phyloP scores from a whole-genome alignment of 1,140 invertebrate species.

The Drosophila ficusphila region DNA sequence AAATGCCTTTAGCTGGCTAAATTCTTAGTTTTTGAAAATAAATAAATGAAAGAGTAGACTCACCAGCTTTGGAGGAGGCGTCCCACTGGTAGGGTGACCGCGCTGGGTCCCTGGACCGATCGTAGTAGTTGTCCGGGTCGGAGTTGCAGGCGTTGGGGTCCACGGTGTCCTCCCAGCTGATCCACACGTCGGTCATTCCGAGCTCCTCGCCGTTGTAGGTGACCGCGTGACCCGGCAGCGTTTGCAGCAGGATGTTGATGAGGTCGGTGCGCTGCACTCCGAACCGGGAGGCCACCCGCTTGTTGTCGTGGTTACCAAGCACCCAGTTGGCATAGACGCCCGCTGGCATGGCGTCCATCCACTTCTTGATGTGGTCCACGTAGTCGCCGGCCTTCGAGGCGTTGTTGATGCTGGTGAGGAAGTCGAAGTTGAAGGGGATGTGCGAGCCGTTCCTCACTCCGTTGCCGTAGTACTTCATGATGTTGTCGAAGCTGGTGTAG shows the following conservation, averaged over 20 bases:
- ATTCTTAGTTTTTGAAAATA: too few species aligned
- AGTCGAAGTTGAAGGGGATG: slow-evolving; percentile 88
- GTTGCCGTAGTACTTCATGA: slow-evolving; percentile 87
- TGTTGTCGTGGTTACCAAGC: slow-evolving; percentile 88
- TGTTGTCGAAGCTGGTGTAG: slow-evolving; percentile 85
- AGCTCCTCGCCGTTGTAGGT: slow-evolving; percentile 93
- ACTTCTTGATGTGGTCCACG: slow-evolving; percentile 85
- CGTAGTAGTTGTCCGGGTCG: slow-evolving; percentile 72
- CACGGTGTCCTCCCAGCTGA: slow-evolving; percentile 86
- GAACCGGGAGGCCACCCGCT: slow-evolving; percentile 87
- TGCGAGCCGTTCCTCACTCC: slow-evolving; percentile 86
- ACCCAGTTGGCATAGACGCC: slow-evolving; percentile 86
- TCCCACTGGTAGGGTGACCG: slow-evolving; percentile 90
- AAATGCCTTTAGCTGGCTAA: too few species aligned
- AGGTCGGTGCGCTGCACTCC: slow-evolving; percentile 88
- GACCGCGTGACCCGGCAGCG: slow-evolving; percentile 88
- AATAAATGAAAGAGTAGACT: not conserved
- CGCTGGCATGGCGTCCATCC: slow-evolving; percentile 86
- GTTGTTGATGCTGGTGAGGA: slow-evolving; percentile 85
- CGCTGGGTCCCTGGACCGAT: slow-evolving; percentile 85
- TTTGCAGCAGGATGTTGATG: slow-evolving; percentile 87
- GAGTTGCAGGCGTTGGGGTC: slow-evolving; percentile 74
- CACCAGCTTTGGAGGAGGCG: slow-evolving; percentile 85
- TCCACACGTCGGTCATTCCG: slow-evolving; percentile 89
- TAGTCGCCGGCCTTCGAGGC: slow-evolving; percentile 86